A percentile compares a stretch with the other conserved stretches of the same genome.
These are phyloP conservation scores for Eurystomus gularis DNA, from an alignment of 2,113 vertebrate species.

Conservation along the genomic window DNA sequence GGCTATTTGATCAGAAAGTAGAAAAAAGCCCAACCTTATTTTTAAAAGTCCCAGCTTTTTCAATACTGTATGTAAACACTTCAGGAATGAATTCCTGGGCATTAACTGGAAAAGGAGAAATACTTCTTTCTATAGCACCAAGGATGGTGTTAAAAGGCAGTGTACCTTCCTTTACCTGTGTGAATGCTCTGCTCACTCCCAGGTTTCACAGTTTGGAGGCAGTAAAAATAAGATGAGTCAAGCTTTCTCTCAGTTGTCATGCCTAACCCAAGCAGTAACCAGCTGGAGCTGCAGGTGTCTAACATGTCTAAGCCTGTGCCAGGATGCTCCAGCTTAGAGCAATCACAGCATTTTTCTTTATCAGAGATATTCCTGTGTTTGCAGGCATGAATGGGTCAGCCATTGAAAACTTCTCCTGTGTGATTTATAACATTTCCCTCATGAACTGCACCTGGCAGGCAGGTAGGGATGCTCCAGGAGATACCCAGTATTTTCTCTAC, in stretches of 20 bases:
- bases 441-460: conserved; percentile 72
- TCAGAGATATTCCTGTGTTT: background rate
- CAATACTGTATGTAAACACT: background rate
- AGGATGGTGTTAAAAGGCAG: background rate
- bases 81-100: background rate
- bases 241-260: background rate
- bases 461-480: conserved; percentile 44
- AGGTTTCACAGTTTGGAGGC: background rate
- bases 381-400: conserved; percentile 25
- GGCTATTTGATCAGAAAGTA: background rate
- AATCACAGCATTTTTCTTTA: background rate
- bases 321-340: background rate
- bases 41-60: background rate
- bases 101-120: background rate
- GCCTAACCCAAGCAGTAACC: background rate
- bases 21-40: background rate
- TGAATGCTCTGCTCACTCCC: background rate
- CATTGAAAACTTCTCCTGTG: conserved; percentile 62
- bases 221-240: background rate
- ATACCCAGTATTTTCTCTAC: conserved; percentile 63
- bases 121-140: background rate
- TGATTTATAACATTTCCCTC: conserved; percentile 26
- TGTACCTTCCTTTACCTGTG: background rate
- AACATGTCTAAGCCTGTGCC: rapidly evolving
- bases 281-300: background rate